Evolutionary conservation across 2,113 vertebrate genomes (phyloP), one percentile per base, ranked within the genome.

Genomic region (Pycnonotus jocosus): DNA sequence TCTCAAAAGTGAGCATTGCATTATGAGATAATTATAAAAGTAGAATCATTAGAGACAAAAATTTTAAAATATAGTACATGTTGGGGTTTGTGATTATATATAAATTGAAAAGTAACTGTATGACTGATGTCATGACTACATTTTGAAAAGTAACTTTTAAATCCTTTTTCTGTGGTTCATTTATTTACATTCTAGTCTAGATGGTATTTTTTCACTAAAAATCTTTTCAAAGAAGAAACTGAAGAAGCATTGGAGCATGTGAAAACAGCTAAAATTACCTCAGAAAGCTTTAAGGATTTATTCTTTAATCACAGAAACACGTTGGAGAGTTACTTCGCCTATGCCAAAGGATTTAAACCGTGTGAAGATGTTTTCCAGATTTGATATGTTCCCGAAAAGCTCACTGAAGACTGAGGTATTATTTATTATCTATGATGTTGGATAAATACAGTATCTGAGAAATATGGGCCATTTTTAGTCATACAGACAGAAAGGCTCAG

Each of bases 301-400:
- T 99, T 98, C 71, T 97, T 98, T 83, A 96, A 62, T 61, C 97
- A 98, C 82, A 98, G 96, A 93, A 96, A 97, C 74, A 91, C 69
- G 69, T 54, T 98, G 72, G 57, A 90, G 69, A 92, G 33, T 37
- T 98, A 98, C 87, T 97, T 97, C 6, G 33, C 31, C 44, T 96
- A 92, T 73, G 95, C 73, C 40, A 83, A 90, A 42, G 96, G 97
- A 88, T 73, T 84, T 72, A 97, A 98, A 90, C 93, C 71, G 15
- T 98, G 98, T 98, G 97, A 99, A 97, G 61, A 81, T 98, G 94
- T 98, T 99, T 95, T 95, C 91, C 78, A 98, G 95, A 96, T 98
- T 97, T 96, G 97, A 97, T 96, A 90, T 92, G 66, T 98, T 99
- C 95, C 96, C 98, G 60, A 93, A 97, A 84, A 95, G 82, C 24